Evolutionary conservation across 2,113 vertebrate genomes (phyloP).

Genomic region (Saccopteryx bilineata): DNA sequence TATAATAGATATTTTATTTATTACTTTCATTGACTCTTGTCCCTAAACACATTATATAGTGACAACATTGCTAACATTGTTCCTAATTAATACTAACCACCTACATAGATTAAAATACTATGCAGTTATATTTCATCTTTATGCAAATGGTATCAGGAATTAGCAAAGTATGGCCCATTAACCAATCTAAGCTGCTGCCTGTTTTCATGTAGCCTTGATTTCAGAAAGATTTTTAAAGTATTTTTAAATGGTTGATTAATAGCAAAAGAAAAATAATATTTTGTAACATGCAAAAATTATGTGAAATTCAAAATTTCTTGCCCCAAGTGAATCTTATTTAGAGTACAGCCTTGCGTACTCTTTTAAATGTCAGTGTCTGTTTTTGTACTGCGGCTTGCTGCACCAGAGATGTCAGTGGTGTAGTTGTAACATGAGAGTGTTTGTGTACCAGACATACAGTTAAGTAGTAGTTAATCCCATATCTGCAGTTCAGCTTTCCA

Average conservation of each 20-base stretch:
- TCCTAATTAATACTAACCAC: background rate
- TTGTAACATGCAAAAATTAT: background rate
- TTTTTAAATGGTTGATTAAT: background rate
- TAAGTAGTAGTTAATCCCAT: background rate
- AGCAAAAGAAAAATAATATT: background rate
- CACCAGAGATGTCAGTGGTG: background rate
- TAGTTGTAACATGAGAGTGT: background rate
- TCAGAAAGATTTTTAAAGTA: background rate
- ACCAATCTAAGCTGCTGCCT: background rate
- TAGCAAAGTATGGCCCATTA: background rate
- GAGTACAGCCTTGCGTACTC: background rate
- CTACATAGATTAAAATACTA: background rate
- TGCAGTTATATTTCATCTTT: background rate
- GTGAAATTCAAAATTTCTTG: background rate
- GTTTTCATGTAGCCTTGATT: background rate
- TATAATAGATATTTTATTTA: background rate
- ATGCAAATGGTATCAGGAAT: background rate
- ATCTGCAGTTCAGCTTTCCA: background rate
- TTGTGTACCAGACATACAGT: background rate
- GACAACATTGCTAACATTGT: background rate
- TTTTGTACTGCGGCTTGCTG: background rate
- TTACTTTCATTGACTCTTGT: background rate
- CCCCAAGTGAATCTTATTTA: background rate
- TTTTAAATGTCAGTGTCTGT: background rate
- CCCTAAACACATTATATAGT: background rate